Base-by-base conservation (phyloP, 2,113 vertebrate species). In the Engystomops pustulosus region DNA sequence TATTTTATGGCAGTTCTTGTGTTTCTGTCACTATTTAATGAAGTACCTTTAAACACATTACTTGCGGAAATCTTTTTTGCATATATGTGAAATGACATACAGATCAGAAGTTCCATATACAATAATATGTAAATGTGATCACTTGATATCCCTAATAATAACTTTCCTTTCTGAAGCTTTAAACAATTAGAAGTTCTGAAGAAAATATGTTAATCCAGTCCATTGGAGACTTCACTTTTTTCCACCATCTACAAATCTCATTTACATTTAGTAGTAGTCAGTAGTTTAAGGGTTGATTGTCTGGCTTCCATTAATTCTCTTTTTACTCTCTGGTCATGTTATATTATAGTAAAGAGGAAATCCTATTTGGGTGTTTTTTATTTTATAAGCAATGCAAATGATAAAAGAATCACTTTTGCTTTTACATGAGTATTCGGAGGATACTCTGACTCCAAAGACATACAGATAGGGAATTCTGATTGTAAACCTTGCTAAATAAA, bases 141-240 rank as follows among this genome's bases (percentile, higher is more conserved):
- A 77, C 32, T 23, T 44, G 71, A 84, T 68, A 84, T 11, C 75
- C n/a, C 36, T 18, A 38, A 55, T 69, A 45, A 67, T 23, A 60
- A 47, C 11, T 49, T 58, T 76, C 27, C 45, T 76, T 68, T 67
- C 53, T 27, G 32, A 78, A 44, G 60, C 60, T 68, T 45, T 84
- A 84, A 84, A 77, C 76, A 84, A 53, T 51, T 77, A 55, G 45
- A 47, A 55, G 60, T 77, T 84, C 82, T 77, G 76, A 84, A 68
- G 44, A 45, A 77, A 38, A 84, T 67, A 77, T 68, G 44, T 17
- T 77, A 84, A 84, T 67, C 45, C 18, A 38, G 30, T 68, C 30
- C 58, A 41, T 34, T 68, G 72, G 58, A 38, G 49, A 84, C 45
- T 77, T 36, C n/a, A 62, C 30, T 51, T 30, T 75, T 41, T 11